Evolutionary conservation across 1,140 invertebrate genomes (phyloP).

Genomic region (Drosophila pectinifera): DNA sequence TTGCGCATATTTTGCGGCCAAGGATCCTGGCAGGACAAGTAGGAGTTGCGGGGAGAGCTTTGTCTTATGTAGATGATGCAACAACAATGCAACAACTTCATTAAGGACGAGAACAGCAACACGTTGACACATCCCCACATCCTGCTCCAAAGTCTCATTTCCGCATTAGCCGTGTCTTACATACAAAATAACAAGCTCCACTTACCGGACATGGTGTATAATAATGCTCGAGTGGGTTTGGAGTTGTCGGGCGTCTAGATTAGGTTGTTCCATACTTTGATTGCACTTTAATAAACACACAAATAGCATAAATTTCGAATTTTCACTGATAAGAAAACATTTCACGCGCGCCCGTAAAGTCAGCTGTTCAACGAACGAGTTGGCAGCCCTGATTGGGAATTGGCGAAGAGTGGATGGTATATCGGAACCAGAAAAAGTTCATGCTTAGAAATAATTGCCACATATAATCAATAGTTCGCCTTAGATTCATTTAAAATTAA

Average conservation of each 20-base stretch:
- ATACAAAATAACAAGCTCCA: slow-evolving; percentile 45
- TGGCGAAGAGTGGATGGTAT: background rate
- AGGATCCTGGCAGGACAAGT: slow-evolving; percentile 31
- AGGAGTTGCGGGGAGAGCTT: background rate
- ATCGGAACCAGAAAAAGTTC: background rate
- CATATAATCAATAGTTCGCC: background rate
- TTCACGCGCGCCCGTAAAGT: background rate
- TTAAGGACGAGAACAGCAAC: slow-evolving; percentile 48
- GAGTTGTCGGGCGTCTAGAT: background rate
- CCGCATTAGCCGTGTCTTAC: slow-evolving; percentile 37
- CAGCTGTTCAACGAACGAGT: slow-evolving; percentile 22
- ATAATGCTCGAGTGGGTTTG: background rate
- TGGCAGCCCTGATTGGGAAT: slow-evolving; percentile 36
- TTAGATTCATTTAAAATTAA: background rate
- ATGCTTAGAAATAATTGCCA: background rate
- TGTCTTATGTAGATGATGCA: slow-evolving; percentile 9
- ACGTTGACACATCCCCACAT: slow-evolving; percentile 60
- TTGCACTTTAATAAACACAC: background rate
- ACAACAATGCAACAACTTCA: slow-evolving; percentile 50
- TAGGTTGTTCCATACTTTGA: background rate
- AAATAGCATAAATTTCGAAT: background rate
- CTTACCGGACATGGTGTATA: slow-evolving; percentile 41
- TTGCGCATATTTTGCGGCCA: slow-evolving; percentile 62
- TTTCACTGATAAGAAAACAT: slow-evolving; percentile 20
- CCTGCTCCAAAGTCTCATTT: slow-evolving; percentile 54